Conservation (phyloP, 2,797 vertebrate species). For the Gastrophryne carolinensis region DNA sequence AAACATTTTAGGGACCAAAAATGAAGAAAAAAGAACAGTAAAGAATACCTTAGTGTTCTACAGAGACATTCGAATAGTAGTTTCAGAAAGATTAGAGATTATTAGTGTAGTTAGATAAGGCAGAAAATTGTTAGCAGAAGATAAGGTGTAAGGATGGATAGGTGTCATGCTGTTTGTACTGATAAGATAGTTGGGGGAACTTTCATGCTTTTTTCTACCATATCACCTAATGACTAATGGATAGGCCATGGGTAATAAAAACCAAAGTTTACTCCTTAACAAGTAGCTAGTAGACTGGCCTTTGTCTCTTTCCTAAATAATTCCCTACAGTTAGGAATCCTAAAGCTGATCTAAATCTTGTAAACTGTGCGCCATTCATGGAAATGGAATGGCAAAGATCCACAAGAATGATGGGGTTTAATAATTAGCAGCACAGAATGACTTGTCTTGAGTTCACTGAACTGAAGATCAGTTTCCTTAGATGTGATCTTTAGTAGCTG, state of each 20-base stretch:
- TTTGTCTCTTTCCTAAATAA: too few species aligned
- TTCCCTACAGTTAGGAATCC: too few species aligned
- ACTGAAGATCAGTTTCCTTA: too few species aligned
- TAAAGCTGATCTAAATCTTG: too few species aligned
- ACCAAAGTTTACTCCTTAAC: not conserved
- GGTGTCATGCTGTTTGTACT: conserved; percentile 33
- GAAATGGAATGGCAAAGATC: too few species aligned
- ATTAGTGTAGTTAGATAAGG: conserved; percentile 19
- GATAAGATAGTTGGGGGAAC: conserved; percentile 22
- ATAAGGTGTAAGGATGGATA: conserved; percentile 31
- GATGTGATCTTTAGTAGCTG: too few species aligned
- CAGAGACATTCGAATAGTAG: conserved; percentile 1
- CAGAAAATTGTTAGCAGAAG: conserved; percentile 6
- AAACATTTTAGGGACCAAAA: too few species aligned
- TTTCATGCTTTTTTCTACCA: not conserved
- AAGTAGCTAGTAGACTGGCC: not conserved
- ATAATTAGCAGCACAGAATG: too few species aligned
- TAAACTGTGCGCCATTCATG: too few species aligned
- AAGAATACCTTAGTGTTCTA: not conserved
- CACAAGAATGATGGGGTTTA: too few species aligned
- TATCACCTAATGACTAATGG: conserved; percentile 25
- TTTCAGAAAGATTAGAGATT: conserved; percentile 25
- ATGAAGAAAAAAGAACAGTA: too few species aligned
- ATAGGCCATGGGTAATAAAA: not conserved
- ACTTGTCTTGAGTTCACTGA: too few species aligned